phyloP scores from a whole-genome alignment of 2,113 vertebrate species.

The Sylvilagus bachmani region DNA sequence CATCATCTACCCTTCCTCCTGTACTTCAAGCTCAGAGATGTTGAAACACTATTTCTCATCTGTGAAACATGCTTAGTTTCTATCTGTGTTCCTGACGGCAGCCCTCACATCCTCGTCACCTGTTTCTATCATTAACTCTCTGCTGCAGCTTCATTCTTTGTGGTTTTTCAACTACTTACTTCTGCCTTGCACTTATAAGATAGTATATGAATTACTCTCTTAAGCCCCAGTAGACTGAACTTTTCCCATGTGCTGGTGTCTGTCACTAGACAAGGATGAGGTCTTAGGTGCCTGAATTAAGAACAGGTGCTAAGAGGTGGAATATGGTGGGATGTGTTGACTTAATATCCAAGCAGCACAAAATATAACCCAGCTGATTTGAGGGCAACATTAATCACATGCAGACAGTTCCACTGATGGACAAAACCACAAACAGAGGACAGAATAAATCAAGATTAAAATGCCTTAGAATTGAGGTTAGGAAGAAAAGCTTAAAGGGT shows the following conservation, averaged over 20 bases:
- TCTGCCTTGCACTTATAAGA: not conserved
- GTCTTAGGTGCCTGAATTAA: not conserved
- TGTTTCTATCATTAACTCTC: not conserved
- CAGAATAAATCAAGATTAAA: not conserved
- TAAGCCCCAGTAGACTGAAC: not conserved
- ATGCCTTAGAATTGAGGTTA: not conserved
- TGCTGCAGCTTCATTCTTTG: not conserved
- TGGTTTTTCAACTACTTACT: not conserved
- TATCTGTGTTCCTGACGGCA: not conserved
- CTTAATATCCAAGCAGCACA: not conserved
- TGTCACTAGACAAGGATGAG: not conserved
- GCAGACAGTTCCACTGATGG: fast-evolving
- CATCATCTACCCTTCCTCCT: not conserved
- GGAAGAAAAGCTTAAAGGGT: not conserved
- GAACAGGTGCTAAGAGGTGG: not conserved
- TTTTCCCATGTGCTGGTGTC: not conserved
- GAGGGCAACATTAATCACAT: not conserved
- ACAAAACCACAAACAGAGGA: not conserved
- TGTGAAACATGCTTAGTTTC: not conserved
- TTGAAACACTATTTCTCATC: not conserved
- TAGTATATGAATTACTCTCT: not conserved
- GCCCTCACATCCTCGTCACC: not conserved
- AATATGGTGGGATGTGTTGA: not conserved
- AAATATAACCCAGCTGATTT: not conserved
- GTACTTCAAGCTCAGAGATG: not conserved